phyloP scores from a whole-genome alignment of 2,888 invertebrate species.

The Podabrus alpinus region DNA sequence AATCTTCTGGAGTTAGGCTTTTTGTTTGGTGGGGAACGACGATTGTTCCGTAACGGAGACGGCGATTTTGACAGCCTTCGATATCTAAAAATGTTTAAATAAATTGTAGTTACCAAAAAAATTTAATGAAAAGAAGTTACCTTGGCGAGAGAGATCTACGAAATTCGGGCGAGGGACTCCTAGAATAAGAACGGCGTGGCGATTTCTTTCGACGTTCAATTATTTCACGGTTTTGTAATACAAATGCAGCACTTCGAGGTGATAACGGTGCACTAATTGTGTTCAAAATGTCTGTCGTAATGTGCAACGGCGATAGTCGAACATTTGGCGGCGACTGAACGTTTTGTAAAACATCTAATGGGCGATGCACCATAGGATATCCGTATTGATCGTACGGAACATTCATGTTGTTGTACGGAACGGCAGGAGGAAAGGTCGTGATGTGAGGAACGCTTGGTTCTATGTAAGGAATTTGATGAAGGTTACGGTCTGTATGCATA shows the following conservation, averaged over 20 bases:
- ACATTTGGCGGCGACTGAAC: slow-evolving; percentile 39
- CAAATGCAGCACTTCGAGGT: slow-evolving; percentile 55
- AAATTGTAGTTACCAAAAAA: background rate
- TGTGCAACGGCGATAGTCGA: slow-evolving; percentile 47
- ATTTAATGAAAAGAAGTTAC: slow-evolving; percentile 36
- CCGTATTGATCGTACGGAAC: background rate
- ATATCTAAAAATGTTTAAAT: background rate
- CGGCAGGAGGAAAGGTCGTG: background rate
- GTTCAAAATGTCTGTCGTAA: slow-evolving; percentile 46
- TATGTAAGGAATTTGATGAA: background rate
- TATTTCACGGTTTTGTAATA: slow-evolving; percentile 53
- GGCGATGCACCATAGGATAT: background rate
- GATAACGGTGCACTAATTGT: slow-evolving; percentile 51
- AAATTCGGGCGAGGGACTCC: slow-evolving; percentile 49
- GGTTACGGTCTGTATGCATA: background rate
- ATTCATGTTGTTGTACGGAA: slow-evolving; percentile 3
- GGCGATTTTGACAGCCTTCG: background rate
- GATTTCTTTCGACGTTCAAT: slow-evolving; percentile 53
- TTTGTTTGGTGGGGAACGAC: slow-evolving; percentile 34
- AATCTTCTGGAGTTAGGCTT: slow-evolving; percentile 3
- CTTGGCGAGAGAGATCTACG: slow-evolving; percentile 44
- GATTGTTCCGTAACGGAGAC: slow-evolving; percentile 36
- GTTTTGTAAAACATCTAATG: background rate
- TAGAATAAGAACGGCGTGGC: slow-evolving; percentile 52
- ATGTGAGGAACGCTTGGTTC: background rate